phyloP scores from a whole-genome alignment of 2,113 vertebrate genomes.

The Mesembrinibis cayennensis region DNA sequence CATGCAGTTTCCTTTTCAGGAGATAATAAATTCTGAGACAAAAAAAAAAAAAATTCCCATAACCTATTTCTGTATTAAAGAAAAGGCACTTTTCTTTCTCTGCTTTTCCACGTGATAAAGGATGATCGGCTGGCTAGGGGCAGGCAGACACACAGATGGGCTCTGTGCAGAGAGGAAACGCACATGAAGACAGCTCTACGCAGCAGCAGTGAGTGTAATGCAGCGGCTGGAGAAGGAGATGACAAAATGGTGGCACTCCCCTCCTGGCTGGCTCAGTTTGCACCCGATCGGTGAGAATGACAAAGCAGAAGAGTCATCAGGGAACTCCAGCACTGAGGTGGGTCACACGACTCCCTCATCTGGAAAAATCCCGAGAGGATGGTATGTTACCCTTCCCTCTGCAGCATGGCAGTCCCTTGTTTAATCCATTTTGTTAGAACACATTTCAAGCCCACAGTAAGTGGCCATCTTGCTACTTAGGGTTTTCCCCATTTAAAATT shows the following conservation, averaged over 20 bases:
- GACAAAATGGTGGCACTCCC: not conserved
- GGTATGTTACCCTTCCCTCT: not conserved
- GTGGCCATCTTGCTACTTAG: not conserved
- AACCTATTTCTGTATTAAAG: not conserved
- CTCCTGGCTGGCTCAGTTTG: not conserved
- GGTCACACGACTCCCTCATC: not conserved
- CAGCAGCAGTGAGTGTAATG: not conserved
- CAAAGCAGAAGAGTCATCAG: not conserved
- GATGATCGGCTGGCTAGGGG: not conserved
- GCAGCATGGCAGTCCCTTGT: not conserved
- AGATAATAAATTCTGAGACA: not conserved
- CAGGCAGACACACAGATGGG: not conserved
- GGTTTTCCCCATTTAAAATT: not conserved
- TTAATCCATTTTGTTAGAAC: not conserved
- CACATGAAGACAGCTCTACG: fast-evolving
- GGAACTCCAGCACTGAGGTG: not conserved
- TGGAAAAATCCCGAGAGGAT: not conserved
- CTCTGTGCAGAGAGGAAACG: fast-evolving
- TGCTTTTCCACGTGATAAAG: not conserved
- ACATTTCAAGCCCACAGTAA: not conserved
- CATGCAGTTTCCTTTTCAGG: not conserved
- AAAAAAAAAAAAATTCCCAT: not conserved
- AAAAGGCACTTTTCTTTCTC: not conserved
- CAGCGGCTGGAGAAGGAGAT: not conserved
- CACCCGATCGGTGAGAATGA: not conserved